Evolutionary conservation across 2,113 vertebrate species (phyloP), one percentile per base, ranked within the genome.

Genomic region (Nothocercus nigrocapillus): DNA sequence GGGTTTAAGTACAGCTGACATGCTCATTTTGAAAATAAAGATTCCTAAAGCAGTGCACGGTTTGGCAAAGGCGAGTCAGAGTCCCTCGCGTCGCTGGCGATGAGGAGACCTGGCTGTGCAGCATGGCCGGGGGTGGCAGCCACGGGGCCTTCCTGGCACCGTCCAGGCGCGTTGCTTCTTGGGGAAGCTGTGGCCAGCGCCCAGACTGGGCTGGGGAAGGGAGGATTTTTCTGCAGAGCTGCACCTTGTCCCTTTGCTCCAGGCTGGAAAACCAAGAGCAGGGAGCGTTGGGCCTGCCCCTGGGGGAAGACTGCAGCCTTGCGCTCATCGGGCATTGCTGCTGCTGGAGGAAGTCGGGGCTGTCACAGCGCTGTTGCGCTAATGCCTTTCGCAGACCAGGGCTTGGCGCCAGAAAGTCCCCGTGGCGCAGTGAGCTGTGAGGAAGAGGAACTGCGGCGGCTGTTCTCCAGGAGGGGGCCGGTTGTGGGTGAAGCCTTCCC

Each of bases 21-120:
- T 63, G 54, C 63, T 84, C 47, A 58, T 92, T 90, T 93, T 38
- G 67, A 87, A 95, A 97, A 97, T 97, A 97, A 97, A 97, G 15
- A 21, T 89, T 95, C 40, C 24, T 85, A 38, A 94, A 94, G 89
- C 91, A 91, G 49, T 66, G 67, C 75, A 22, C 49, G 11, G 21
- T 19, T 49, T 49, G 49, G 56, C 47, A 54, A 54, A 40, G 38
- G n/a, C 6, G 32, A 20, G 58, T 20, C 21, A 7, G 45, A 59
- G 80, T 34, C 36, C 27, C 11, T 7, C 5, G 7, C 0, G 1
- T 30, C 54, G 22, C 54, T 34, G 28, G 25, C 36, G 61, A 13
- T 27, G 45, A 45, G 62, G 28, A 68, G 32, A 53, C 25, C 16
- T 30, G 36, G 32, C 15, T 62, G 54, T 47, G 30, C 30, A 10